Conservation (phyloP, 2,113 vertebrate species). For the Ciconia stormi region DNA sequence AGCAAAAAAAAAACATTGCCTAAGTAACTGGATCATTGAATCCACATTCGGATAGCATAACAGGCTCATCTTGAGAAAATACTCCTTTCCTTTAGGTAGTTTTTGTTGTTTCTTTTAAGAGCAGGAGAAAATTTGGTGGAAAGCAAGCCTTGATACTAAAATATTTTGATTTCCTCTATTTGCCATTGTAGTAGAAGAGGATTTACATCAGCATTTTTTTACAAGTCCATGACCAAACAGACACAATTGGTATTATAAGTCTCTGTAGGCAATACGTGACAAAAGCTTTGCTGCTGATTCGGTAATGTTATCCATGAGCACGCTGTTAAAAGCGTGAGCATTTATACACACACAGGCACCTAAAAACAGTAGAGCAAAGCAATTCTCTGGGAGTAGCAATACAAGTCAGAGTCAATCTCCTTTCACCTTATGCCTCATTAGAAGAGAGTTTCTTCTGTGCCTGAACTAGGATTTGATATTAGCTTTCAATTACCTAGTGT, state of each 20-base stretch:
- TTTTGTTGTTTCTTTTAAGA: not conserved
- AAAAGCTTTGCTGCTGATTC: not conserved
- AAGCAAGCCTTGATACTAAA: not conserved
- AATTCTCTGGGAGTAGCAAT: not conserved
- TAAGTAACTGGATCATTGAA: not conserved
- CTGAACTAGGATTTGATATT: not conserved
- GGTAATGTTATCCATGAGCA: not conserved
- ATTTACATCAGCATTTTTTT: not conserved
- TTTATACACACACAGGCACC: not conserved
- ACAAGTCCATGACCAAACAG: not conserved
- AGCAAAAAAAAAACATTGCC: not conserved
- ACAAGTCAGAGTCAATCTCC: not conserved
- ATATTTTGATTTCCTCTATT: not conserved
- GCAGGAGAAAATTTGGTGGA: not conserved
- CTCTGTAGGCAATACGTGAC: not conserved
- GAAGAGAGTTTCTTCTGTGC: not conserved
- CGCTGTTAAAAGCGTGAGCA: not conserved
- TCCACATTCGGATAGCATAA: not conserved
- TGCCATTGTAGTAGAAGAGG: not conserved
- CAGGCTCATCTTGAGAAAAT: not conserved
- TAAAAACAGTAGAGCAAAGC: not conserved
- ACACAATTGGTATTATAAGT: not conserved
- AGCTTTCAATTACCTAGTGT: constrained; percentile 5
- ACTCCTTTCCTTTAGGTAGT: not conserved
- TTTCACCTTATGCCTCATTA: constrained; percentile 4